Conservation (phyloP, 2,888 invertebrate genomes). For the Trichogramma dendrolimi region DNA sequence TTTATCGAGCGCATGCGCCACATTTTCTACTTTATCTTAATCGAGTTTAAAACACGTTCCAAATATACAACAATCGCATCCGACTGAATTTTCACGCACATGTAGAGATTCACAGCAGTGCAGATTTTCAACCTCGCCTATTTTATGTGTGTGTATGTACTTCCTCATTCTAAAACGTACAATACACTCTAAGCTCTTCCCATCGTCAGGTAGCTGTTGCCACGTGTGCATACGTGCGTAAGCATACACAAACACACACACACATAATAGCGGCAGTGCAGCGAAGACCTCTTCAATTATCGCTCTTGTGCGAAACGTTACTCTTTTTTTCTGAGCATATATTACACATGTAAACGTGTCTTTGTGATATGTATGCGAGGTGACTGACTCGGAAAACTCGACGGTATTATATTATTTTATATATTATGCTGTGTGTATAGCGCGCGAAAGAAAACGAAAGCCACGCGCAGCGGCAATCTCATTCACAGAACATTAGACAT, state of each 20-base stretch:
- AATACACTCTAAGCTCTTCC: no score
- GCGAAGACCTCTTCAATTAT: conserved; percentile 7
- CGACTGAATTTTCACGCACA: no score
- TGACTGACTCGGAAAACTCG: no score
- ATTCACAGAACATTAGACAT: conserved; percentile 19
- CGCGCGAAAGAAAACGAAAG: background rate
- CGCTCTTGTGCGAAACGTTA: background rate
- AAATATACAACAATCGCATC: no score
- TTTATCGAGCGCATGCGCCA: no score
- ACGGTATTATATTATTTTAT: no score
- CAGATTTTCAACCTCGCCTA: background rate
- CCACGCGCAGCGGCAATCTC: conserved; percentile 17
- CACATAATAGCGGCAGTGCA: background rate
- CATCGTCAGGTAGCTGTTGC: conserved; percentile 1
- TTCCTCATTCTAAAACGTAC: background rate
- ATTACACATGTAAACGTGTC: no score
- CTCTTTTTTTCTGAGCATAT: no score
- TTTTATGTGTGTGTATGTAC: background rate
- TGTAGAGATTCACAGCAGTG: background rate
- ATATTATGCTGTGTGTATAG: background rate
- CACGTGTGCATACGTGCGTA: background rate
- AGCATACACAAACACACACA: background rate
- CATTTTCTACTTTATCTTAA: no score
- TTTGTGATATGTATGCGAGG: no score
- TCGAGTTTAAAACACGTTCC: no score